Conservation (phyloP, 2,888 invertebrate species). For the Zelleria hepariella region DNA sequence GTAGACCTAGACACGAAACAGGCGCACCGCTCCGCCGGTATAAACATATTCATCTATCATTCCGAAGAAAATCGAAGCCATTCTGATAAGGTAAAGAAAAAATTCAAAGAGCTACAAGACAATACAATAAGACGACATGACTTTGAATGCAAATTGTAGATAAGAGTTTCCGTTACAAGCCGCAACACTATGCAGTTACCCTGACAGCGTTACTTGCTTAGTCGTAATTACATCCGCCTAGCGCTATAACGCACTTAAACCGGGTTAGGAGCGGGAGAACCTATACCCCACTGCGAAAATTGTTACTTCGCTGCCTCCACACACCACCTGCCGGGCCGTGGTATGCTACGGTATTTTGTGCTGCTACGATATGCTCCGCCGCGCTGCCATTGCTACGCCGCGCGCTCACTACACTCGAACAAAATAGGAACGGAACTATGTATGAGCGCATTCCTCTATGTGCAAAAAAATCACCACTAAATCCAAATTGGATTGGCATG, state of each 20-base stretch:
- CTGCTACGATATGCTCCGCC: no score
- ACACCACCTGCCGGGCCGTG: not conserved
- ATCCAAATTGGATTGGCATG: no score
- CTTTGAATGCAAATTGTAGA: not conserved
- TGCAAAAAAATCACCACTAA: no score
- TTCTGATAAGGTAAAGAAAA: not conserved
- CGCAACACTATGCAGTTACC: not conserved
- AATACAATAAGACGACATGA: not conserved
- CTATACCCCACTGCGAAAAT: slow-evolving; percentile 34
- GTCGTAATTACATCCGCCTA: not conserved
- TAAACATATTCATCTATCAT: not conserved
- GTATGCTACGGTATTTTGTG: not conserved
- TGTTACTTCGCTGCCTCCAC: slow-evolving; percentile 27
- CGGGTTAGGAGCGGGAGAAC: not conserved
- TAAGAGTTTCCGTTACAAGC: not conserved
- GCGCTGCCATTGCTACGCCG: not conserved
- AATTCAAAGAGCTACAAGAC: not conserved
- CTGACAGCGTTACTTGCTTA: not conserved
- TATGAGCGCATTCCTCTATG: no score
- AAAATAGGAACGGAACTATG: no score
- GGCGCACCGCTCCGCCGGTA: not conserved
- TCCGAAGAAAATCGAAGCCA: not conserved
- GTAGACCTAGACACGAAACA: not conserved
- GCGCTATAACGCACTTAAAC: not conserved
- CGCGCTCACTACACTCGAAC: not conserved